Percentiles rank a stretch among this genome's conserved stretches.
Conservation (phyloP, 2,888 invertebrate species). For the Parnassius glacialis region DNA sequence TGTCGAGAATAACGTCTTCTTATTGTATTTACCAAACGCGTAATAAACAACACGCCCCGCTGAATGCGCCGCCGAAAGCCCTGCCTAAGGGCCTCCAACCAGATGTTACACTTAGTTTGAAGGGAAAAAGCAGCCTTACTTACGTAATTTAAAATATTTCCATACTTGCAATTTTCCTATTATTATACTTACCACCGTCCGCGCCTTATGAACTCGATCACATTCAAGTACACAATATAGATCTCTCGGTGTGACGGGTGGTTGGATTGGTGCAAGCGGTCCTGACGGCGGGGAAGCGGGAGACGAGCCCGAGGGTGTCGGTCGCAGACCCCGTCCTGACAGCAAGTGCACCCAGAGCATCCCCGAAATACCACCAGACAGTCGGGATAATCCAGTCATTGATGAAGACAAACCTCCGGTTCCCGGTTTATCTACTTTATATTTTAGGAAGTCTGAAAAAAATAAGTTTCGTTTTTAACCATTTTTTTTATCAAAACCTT, state of each 20-base stretch:
- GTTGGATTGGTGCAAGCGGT: conserved; percentile 73
- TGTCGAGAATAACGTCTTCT: too few species aligned
- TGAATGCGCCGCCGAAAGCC: too few species aligned
- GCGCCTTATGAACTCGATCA: conserved; percentile 96
- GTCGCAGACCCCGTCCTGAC: conserved; percentile 92
- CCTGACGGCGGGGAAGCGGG: conserved; percentile 87
- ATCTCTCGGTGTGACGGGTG: conserved; percentile 84
- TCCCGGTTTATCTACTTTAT: conserved; percentile 90
- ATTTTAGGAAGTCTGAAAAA: conserved; percentile 90
- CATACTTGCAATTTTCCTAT: neutral
- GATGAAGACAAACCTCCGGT: conserved; percentile 79
- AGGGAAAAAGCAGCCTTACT: neutral
- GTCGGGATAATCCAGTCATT: conserved; percentile 76
- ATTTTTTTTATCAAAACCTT: too few species aligned
- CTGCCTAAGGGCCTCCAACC: too few species aligned
- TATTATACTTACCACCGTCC: conserved; percentile 88
- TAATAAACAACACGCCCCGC: too few species aligned
- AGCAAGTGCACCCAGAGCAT: conserved; percentile 94
- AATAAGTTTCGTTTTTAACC: neutral
- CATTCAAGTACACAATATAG: conserved; percentile 99
- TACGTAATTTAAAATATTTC: neutral
- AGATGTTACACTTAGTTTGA: too few species aligned
- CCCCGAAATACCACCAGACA: conserved; percentile 85
- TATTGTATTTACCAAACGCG: too few species aligned
- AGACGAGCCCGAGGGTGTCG: conserved; percentile 84